A percentile compares a stretch with the other conserved stretches of the same genome.
phyloP scores from a whole-genome alignment of 2,797 vertebrate species.

The Gobio occitaniae region DNA sequence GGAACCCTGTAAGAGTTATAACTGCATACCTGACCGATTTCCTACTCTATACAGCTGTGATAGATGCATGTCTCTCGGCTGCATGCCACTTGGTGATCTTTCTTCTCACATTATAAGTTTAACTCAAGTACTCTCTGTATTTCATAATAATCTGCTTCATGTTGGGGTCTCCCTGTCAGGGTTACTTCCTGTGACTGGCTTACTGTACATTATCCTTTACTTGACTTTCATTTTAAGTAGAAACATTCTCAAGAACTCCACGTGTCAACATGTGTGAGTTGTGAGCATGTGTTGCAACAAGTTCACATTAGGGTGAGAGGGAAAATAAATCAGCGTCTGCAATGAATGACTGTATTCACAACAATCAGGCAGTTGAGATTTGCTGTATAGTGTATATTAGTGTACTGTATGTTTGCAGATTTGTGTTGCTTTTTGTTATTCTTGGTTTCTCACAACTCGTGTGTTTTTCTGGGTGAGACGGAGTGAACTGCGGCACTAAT shows the following conservation, averaged over 20 bases:
- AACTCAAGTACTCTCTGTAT: neutral
- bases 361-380: neutral
- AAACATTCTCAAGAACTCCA: neutral
- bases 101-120: neutral
- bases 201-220: neutral
- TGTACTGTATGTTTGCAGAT: too few relatives aligned
- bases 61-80: neutral
- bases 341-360: neutral
- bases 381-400: too few relatives aligned
- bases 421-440: neutral
- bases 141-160: neutral
- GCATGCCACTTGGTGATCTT: neutral
- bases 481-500: too few relatives aligned
- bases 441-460: neutral
- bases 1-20: too few relatives aligned
- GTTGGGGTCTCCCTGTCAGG: neutral
- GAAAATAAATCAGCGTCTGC: neutral
- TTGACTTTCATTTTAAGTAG: neutral
- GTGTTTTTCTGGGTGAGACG: neutral
- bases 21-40: neutral
- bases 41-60: neutral
- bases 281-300: constrained; percentile 22
- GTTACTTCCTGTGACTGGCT: neutral
- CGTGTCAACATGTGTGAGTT: constrained; percentile 6
- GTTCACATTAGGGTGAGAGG: constrained; percentile 7